Evolutionary conservation across 1,140 invertebrate species (phyloP).

Genomic region (Diabrotica virgifera): DNA sequence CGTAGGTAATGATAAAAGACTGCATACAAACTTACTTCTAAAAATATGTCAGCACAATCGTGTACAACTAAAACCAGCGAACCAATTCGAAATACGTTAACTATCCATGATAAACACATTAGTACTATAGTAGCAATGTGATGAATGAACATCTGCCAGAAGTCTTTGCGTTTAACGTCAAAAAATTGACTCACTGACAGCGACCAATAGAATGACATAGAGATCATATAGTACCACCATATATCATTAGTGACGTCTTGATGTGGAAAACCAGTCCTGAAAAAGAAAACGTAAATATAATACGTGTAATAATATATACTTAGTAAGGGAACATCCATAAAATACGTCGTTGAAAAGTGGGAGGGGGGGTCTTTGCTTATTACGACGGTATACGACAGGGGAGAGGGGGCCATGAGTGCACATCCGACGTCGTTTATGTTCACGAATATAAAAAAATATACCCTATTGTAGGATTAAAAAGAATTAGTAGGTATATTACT

Average conservation of each 20-base stretch:
- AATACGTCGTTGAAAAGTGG: no score
- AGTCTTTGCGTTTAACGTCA: constrained; percentile 91
- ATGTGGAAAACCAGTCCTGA: constrained; percentile 50
- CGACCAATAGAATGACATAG: constrained; percentile 94
- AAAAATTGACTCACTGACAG: constrained; percentile 90
- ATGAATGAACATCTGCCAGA: constrained; percentile 98
- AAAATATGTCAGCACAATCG: constrained; percentile 91
- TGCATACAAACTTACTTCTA: constrained; percentile 67
- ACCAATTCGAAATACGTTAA: constrained; percentile 90
- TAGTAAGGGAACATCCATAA: no score
- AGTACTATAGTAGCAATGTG: constrained; percentile 90
- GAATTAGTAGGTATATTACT: no score
- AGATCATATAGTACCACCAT: constrained; percentile 97
- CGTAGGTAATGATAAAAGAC: background rate
- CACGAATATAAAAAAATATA: no score
- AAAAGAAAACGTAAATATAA: constrained; percentile 17
- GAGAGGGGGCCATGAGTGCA: no score
- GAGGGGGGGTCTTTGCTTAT: no score
- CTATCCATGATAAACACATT: constrained; percentile 90
- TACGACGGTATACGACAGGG: no score
- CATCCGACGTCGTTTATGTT: no score
- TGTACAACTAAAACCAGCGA: constrained; percentile 88
- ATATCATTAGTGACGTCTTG: constrained; percentile 68
- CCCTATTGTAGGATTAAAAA: no score
- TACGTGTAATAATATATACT: no score